phyloP scores from a whole-genome alignment of 2,113 vertebrate species.

The Microtus ochrogaster region DNA sequence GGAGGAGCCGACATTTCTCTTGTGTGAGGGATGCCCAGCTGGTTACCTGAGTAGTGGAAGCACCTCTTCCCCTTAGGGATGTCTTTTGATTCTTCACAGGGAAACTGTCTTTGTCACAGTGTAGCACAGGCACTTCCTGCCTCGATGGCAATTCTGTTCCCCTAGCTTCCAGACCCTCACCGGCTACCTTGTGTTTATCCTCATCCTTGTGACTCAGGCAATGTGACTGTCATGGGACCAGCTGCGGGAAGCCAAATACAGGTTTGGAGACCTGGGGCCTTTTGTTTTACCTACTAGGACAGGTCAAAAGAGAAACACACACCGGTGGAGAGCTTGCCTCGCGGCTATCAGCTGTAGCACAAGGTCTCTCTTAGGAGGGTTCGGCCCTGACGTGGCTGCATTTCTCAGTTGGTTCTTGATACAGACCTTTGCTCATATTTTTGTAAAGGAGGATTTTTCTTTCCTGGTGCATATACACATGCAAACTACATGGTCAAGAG shows the following conservation, averaged over 20 bases:
- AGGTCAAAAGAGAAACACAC: neutral
- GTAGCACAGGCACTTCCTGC: neutral
- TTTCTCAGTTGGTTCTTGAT: neutral
- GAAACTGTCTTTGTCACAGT: neutral
- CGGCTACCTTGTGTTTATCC: constrained; percentile 5
- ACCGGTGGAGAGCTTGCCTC: neutral
- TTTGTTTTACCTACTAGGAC: neutral
- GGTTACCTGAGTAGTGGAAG: no score
- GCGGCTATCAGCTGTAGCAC: neutral
- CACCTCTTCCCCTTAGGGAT: neutral
- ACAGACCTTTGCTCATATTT: neutral
- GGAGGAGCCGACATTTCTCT: no score
- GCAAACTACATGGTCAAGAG: neutral
- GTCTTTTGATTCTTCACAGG: neutral
- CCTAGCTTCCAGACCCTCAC: neutral
- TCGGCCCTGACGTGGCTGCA: neutral
- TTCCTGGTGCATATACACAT: neutral
- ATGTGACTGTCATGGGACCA: neutral
- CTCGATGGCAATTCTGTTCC: neutral
- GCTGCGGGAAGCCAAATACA: neutral
- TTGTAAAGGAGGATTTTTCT: neutral
- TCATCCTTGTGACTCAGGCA: neutral
- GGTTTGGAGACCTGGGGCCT: neutral
- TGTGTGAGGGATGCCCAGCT: accelerated
- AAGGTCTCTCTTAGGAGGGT: neutral